Evolutionary conservation across 2,888 invertebrate species (phyloP).

Genomic region (Leucozona laternaria): DNA sequence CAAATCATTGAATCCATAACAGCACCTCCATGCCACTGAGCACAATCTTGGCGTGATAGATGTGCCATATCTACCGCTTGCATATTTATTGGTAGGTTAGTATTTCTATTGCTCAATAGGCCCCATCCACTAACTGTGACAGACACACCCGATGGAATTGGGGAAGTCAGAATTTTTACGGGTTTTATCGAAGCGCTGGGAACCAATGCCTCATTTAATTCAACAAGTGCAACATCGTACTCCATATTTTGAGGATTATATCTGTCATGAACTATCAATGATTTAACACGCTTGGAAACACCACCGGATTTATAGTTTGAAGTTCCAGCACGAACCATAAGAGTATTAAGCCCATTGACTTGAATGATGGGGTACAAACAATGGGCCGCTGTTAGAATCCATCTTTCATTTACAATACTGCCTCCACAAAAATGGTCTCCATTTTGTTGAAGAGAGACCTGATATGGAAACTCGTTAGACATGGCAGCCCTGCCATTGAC

Average conservation of each 20-base stretch:
- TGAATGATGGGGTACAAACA: not conserved
- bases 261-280: not conserved
- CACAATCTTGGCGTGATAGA: not conserved
- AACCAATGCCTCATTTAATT: fast-evolving
- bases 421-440: not conserved
- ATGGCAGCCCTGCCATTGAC: not conserved
- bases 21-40: not conserved
- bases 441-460: not conserved
- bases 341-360: fast-evolving
- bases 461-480: not conserved
- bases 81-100: not conserved
- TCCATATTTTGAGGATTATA: not conserved
- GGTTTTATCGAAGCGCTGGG: not conserved
- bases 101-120: not conserved
- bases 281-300: not conserved
- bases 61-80: not conserved
- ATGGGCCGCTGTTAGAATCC: not conserved
- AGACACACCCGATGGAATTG: not conserved
- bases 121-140: slow-evolving; percentile 10
- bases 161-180: not conserved
- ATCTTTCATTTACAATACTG: not conserved
- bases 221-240: not conserved
- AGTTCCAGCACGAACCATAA: not conserved
- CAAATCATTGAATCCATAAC: not conserved
- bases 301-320: not conserved